Conservation (phyloP, 2,888 invertebrate species). For the Drosophila neonasuta region DNA sequence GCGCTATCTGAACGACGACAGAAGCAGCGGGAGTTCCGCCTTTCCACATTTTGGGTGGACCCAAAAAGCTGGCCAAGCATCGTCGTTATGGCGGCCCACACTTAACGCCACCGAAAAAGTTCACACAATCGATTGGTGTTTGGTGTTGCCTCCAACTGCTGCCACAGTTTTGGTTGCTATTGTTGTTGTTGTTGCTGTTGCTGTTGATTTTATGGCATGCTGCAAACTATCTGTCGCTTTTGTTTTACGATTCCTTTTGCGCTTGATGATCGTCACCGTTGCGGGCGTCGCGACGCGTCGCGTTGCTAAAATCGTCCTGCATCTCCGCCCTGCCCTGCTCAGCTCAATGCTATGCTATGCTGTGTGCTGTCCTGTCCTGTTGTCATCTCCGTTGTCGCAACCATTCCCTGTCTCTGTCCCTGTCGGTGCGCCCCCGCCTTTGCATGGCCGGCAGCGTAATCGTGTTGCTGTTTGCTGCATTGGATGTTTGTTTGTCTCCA, state of each 20-base stretch:
- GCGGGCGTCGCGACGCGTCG: slow-evolving; percentile 25
- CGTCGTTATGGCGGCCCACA: slow-evolving; percentile 42
- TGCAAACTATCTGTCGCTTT: slow-evolving; percentile 76
- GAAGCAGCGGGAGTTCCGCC: slow-evolving; percentile 35
- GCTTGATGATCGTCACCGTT: slow-evolving; percentile 70
- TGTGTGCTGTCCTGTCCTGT: not conserved
- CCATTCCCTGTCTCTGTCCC: not conserved
- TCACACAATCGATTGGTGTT: slow-evolving; percentile 71
- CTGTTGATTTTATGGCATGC: slow-evolving; percentile 62
- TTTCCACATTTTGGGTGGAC: slow-evolving; percentile 8
- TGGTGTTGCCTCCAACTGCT: slow-evolving; percentile 61
- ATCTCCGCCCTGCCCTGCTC: not conserved
- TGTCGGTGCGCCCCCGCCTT: slow-evolving; percentile 1
- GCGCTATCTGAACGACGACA: slow-evolving; percentile 59
- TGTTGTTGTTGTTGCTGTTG: slow-evolving; percentile 40
- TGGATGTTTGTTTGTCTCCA: slow-evolving; percentile 70
- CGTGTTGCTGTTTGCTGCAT: slow-evolving; percentile 73
- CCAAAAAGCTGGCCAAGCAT: slow-evolving; percentile 12
- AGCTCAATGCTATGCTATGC: not conserved
- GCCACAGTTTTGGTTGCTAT: slow-evolving; percentile 37
- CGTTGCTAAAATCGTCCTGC: not conserved
- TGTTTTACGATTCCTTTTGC: slow-evolving; percentile 76
- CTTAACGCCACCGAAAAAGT: slow-evolving; percentile 61
- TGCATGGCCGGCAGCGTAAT: slow-evolving; percentile 64
- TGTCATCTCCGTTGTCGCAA: not conserved